These are phyloP conservation scores for Pterois miles DNA, from an alignment of 2,797 vertebrate genomes.

Conservation along the genomic window DNA sequence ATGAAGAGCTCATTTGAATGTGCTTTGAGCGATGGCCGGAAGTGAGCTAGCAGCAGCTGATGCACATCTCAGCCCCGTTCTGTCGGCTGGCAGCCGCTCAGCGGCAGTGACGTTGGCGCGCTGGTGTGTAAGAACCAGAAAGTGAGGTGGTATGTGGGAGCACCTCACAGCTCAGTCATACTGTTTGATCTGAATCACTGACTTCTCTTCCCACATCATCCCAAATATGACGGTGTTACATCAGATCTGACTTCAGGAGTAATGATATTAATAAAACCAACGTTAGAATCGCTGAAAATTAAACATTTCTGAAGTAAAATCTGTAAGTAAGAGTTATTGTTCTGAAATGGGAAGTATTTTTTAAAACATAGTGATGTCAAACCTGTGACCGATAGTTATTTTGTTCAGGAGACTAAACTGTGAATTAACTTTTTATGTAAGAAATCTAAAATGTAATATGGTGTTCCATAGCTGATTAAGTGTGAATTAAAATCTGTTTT, in stretches of 20 bases:
- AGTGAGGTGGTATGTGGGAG: slow-evolving; percentile 71
- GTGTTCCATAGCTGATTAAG: too few species aligned
- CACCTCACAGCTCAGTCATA: slow-evolving; percentile 47
- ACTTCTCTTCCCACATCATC: slow-evolving; percentile 45
- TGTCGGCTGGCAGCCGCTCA: slow-evolving; percentile 47
- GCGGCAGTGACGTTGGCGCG: slow-evolving; percentile 53
- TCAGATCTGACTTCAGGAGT: not conserved
- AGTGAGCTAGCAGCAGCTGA: slow-evolving; percentile 30
- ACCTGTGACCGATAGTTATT: not conserved
- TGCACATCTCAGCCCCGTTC: slow-evolving; percentile 40
- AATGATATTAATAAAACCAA: not conserved
- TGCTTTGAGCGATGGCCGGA: slow-evolving; percentile 14
- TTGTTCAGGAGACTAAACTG: not conserved
- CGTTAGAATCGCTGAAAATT: not conserved
- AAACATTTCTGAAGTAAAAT: not conserved
- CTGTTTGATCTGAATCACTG: slow-evolving; percentile 54
- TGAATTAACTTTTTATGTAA: not conserved
- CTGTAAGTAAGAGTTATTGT: not conserved
- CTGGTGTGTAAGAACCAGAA: slow-evolving; percentile 40
- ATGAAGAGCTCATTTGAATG: slow-evolving; percentile 13
- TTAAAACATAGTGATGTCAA: not conserved
- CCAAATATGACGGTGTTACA: slow-evolving; percentile 28
- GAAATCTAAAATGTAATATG: not conserved
- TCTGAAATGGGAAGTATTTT: not conserved
- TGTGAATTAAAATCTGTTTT: not conserved